Evolutionary conservation across 2,113 vertebrate genomes (phyloP).

Genomic region (rat (Rattus norvegicus)): GRCr8 NC_086037.1:61214001-61214500

Average conservation of each 20-base stretch:
- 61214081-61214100: not conserved
- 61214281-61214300: not conserved
- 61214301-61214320: not conserved
- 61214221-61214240: not conserved
- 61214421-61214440: no score
- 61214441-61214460: not conserved
- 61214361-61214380: not conserved
- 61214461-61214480: not conserved
- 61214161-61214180: not conserved
- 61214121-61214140: not conserved
- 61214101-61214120: not conserved
- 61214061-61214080: not conserved
- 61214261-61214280: not conserved
- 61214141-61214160: not conserved
- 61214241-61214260: not conserved
- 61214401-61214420: not conserved
- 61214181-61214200: not conserved
- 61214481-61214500: not conserved
- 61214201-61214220: not conserved
- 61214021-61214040: not conserved
- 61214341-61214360: not conserved
- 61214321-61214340: not conserved
- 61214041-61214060: not conserved
- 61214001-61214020: not conserved
- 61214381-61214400: not conserved